Percentiles rank a stretch among this genome's conserved stretches.
Evolutionary conservation across 2,888 invertebrate species (phyloP).

Genomic region (Drosophila ustulata): DNA sequence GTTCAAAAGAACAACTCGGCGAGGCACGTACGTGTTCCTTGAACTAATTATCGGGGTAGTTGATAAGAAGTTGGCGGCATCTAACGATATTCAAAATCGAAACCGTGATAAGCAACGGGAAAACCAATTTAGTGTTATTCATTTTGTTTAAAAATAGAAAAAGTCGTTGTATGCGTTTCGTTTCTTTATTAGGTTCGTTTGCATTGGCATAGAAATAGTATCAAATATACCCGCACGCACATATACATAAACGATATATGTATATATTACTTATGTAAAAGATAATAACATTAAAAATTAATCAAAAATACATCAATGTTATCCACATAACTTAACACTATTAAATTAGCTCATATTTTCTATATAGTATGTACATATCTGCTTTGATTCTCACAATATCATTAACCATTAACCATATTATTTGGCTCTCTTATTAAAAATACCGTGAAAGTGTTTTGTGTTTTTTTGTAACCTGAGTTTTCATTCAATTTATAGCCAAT

Average conservation of each 20-base stretch:
- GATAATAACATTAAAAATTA: constrained; percentile 49
- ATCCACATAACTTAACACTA: constrained; percentile 51
- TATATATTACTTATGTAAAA: constrained; percentile 22
- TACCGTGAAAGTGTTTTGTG: constrained; percentile 14
- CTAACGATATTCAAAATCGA: background rate
- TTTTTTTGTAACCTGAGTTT: constrained; percentile 55
- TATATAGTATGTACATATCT: constrained; percentile 35
- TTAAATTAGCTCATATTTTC: constrained; percentile 34
- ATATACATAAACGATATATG: background rate
- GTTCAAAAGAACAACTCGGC: background rate
- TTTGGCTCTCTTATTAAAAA: constrained; percentile 26
- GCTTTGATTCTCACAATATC: constrained; percentile 34
- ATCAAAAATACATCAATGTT: constrained; percentile 46
- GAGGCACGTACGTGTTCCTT: background rate
- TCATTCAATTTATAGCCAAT: constrained; percentile 1
- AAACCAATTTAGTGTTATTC: background rate
- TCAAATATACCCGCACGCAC: constrained; percentile 12
- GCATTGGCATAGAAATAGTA: constrained; percentile 25
- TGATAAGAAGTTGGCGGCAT: background rate
- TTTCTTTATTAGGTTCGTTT: constrained; percentile 22
- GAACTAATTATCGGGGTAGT: background rate
- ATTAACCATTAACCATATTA: constrained; percentile 22
- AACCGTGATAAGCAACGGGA: background rate
- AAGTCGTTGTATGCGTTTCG: background rate
- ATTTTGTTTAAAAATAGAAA: background rate